Base-by-base conservation (phyloP, 2,797 vertebrate species). In the Anguilla anguilla region DNA sequence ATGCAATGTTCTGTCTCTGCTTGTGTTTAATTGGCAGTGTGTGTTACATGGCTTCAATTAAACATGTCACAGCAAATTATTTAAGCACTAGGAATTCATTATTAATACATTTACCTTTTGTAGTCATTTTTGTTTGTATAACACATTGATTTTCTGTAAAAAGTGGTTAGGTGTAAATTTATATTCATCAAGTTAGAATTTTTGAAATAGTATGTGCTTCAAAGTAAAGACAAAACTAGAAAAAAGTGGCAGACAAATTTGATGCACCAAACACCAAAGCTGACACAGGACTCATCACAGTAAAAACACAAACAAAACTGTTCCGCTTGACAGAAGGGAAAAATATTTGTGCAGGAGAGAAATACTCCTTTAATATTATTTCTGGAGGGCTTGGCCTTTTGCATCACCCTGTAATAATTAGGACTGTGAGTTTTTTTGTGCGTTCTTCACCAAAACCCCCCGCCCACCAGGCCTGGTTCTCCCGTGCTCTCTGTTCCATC, bases 21-120 rank as follows among this genome's bases (percentile, higher is more conserved):
- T 90, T 79, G 31, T 53, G 7, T 67, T 85, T 92, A 92, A 92
- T 92, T 92, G 92, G 90, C 89, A 91, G 90, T 43, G 79, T 43
- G 61, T 64, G 79, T 53, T 83, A 87, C 81, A 28, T 19, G 43
- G 86, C 92, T 90, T 92, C 89, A 92, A 91, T 92, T 92, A 93
- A 90, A 90, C 91, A 88, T 89, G 90, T 81, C 84, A 82, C 49
- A 89, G 89, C 86, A 90, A 93, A 88, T 79, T 89, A 87, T 85
- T 87, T 89, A 91, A 90, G 83, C 92, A 86, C 51, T 86, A 57
- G 87, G 90, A 91, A 93, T 90, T 85, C 85, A 88, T 89, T 88
- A 86, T 79, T 88, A 22, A 89, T 90, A 69, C 19, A 82, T 90
- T 88, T 59, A 82, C 57, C 43, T 43, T 86, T 28, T 64, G 74